Percentiles rank a stretch among this genome's conserved stretches.
Evolutionary conservation across 2,797 vertebrate species (phyloP).

Genomic region (Chaenodraco wilsoni): DNA sequence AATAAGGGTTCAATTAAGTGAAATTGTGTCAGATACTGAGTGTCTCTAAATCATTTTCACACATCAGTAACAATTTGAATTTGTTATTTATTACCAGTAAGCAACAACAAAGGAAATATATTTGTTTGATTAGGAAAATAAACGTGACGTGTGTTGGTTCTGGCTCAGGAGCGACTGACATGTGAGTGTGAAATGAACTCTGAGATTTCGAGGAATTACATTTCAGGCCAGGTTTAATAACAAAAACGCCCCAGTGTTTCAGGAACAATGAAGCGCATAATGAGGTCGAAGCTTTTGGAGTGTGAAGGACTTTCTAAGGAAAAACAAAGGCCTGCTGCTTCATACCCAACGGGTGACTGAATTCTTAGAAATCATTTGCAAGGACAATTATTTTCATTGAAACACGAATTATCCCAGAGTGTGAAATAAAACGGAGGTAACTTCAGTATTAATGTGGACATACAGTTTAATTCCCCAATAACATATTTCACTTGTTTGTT

Average conservation of each 20-base stretch:
- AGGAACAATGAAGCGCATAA: not conserved
- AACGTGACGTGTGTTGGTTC: not conserved
- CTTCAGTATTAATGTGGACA: not conserved
- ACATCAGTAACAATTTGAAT: too few species aligned
- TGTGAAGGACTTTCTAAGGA: too few species aligned
- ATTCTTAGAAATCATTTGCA: slow-evolving; percentile 2
- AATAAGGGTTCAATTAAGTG: not conserved
- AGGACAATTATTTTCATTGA: not conserved
- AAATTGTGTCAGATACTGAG: not conserved
- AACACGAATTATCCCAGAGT: too few species aligned
- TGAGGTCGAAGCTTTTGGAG: not conserved
- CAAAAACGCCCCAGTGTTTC: not conserved
- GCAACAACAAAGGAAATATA: too few species aligned
- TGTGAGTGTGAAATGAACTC: too few species aligned
- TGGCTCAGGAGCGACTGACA: not conserved
- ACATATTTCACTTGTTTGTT: too few species aligned
- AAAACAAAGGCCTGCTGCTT: too few species aligned
- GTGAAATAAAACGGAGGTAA: not conserved
- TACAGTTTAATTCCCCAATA: not conserved
- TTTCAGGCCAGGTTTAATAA: not conserved
- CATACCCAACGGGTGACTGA: not conserved
- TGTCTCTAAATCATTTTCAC: too few species aligned
- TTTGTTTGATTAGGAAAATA: too few species aligned
- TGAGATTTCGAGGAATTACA: not conserved
- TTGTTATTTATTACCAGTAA: too few species aligned